Percentiles rank a stretch among this genome's conserved stretches.
phyloP scores from a whole-genome alignment of 1,140 invertebrate species.

The Agrilus planipennis region DNA sequence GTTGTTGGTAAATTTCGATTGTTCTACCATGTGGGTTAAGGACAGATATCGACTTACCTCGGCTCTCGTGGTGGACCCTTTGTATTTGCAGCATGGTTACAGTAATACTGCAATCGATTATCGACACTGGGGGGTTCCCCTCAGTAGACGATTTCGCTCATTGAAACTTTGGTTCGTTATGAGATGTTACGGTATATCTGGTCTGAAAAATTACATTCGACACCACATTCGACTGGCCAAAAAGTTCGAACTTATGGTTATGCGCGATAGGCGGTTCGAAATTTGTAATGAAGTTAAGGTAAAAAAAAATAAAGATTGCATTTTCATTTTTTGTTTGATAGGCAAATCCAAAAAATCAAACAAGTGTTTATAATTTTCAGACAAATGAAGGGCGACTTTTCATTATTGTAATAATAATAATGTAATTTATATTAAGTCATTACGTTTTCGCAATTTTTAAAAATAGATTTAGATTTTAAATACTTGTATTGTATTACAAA shows the following conservation, averaged over 20 bases:
- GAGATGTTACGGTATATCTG: conserved; percentile 84
- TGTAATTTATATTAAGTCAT: too few relatives aligned
- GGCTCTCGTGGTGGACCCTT: conserved; percentile 85
- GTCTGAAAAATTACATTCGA: conserved; percentile 85
- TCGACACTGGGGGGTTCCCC: conserved; percentile 94
- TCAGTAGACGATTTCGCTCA: conserved; percentile 84
- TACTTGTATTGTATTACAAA: too few relatives aligned
- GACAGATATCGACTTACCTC: conserved; percentile 66
- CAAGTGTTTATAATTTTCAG: too few relatives aligned
- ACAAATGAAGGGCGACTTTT: too few relatives aligned
- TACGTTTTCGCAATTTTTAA: too few relatives aligned
- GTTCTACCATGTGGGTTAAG: conserved; percentile 92
- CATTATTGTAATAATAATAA: too few relatives aligned
- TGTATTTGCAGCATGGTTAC: conserved; percentile 96
- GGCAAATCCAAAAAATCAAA: too few relatives aligned
- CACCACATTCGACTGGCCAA: conserved; percentile 89
- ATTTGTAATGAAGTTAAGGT: conserved; percentile 93
- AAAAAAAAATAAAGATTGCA: too few relatives aligned
- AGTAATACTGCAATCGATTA: conserved; percentile 95
- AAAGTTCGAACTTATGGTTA: conserved; percentile 76
- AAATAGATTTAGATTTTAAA: too few relatives aligned
- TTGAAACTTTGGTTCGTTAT: conserved; percentile 98
- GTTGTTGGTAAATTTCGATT: conserved; percentile 94
- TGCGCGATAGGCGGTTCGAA: conserved; percentile 82
- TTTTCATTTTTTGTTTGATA: too few relatives aligned